phyloP scores from a whole-genome alignment of 2,113 vertebrate genomes.

The Vicugna pacos region DNA sequence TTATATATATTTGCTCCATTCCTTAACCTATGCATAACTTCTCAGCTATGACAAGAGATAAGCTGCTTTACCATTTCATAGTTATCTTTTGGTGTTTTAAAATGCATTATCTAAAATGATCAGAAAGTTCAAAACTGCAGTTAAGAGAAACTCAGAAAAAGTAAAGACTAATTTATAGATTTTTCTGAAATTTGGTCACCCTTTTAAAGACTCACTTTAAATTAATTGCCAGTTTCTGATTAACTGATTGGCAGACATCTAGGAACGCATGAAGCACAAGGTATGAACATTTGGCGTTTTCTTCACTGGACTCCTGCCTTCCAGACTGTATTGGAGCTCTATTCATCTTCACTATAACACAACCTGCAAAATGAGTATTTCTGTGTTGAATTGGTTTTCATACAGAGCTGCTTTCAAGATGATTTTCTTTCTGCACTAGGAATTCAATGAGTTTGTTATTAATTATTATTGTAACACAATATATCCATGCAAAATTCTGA shows the following conservation, averaged over 20 bases:
- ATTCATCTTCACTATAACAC: background rate
- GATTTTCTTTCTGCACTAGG: background rate
- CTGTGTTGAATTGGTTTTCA: background rate
- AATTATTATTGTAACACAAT: background rate
- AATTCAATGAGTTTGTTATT: background rate
- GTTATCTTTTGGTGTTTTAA: background rate
- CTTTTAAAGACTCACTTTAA: background rate
- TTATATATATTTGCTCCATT: background rate
- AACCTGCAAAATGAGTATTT: background rate
- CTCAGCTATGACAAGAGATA: background rate
- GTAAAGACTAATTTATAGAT: background rate
- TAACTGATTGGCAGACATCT: background rate
- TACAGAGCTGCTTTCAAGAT: background rate
- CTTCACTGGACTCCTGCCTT: background rate
- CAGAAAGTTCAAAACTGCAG: background rate
- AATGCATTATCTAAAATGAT: background rate
- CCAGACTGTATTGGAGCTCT: background rate
- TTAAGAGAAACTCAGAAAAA: background rate
- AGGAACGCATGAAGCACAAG: background rate
- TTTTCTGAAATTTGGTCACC: background rate
- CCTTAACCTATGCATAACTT: background rate
- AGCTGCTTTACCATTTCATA: background rate
- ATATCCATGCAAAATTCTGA: background rate
- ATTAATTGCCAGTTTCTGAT: slow-evolving; percentile 13
- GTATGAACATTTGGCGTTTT: background rate